A percentile compares a stretch with the other conserved stretches of the same genome.
phyloP scores from a whole-genome alignment of 2,888 invertebrate species.

The Palloptera scutellata region DNA sequence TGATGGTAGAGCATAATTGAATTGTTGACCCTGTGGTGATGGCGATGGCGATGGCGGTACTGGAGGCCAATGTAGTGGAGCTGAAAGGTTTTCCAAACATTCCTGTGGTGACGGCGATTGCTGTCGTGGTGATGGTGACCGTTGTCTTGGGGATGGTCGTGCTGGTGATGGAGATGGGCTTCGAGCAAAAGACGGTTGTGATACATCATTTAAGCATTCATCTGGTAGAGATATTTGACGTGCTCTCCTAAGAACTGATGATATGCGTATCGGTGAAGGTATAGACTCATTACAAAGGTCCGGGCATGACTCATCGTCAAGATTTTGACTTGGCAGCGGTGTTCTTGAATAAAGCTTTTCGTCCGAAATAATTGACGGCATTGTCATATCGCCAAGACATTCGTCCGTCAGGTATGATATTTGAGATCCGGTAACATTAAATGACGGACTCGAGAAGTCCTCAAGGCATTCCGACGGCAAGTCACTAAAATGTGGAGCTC shows the following conservation, averaged over 20 bases:
- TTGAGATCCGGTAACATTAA: conserved; percentile 20
- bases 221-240: background rate
- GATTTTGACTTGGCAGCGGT: conserved; percentile 11
- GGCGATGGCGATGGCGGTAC: background rate
- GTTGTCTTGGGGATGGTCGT: conserved; percentile 30
- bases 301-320: conserved; percentile 7
- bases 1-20: background rate
- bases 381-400: conserved; percentile 16
- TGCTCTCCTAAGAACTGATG: conserved; percentile 3
- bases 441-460: conserved; percentile 31
- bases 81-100: conserved; percentile 1
- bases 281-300: conserved; percentile 16
- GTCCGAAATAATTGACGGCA: conserved; percentile 25
- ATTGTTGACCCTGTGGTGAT: background rate
- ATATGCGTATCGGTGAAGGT: conserved; percentile 7
- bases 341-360: conserved; percentile 19
- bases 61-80: conserved; percentile 20
- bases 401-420: background rate
- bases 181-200: conserved; percentile 14
- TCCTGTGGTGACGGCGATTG: background rate
- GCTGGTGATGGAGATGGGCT: conserved; percentile 10
- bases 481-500: conserved; percentile 13
- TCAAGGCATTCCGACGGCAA: conserved; percentile 33
- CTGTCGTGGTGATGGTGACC: background rate
- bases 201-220: conserved; percentile 20